phyloP scores from a whole-genome alignment of 2,888 invertebrate genomes.

The Empis stercorea region DNA sequence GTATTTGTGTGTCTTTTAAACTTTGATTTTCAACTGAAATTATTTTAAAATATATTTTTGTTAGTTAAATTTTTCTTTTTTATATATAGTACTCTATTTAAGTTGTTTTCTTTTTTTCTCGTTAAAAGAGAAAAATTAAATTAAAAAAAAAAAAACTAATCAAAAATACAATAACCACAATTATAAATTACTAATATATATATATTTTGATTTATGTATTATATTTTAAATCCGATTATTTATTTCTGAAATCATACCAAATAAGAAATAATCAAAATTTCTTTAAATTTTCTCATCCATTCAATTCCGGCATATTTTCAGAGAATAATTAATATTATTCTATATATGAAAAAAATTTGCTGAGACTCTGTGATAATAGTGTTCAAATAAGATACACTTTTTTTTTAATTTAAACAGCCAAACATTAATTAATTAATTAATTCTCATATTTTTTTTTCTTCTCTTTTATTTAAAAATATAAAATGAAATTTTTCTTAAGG shows the following conservation, averaged over 20 bases:
- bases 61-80: constrained; percentile 16
- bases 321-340: background rate
- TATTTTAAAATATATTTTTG: constrained; percentile 21
- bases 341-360: constrained; percentile 2
- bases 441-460: constrained; percentile 3
- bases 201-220: constrained; percentile 12
- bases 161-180: constrained; percentile 2
- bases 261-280: constrained; percentile 6
- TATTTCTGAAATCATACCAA: constrained; percentile 16
- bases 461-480: constrained; percentile 2
- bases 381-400: too few relatives aligned
- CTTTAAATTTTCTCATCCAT: background rate
- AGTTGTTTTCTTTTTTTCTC: background rate
- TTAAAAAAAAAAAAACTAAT: constrained; percentile 16
- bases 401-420: background rate
- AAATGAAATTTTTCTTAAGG: background rate
- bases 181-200: background rate
- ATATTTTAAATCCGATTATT: constrained; percentile 4
- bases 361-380: constrained; percentile 10
- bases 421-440: too few relatives aligned
- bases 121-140: background rate
- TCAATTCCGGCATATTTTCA: background rate
- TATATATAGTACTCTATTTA: constrained; percentile 25
- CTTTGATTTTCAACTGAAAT: constrained; percentile 33
- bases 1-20: constrained; percentile 57